Base-by-base conservation (phyloP, 2,113 vertebrate genomes). In the Brachypteracias leptosomus region DNA sequence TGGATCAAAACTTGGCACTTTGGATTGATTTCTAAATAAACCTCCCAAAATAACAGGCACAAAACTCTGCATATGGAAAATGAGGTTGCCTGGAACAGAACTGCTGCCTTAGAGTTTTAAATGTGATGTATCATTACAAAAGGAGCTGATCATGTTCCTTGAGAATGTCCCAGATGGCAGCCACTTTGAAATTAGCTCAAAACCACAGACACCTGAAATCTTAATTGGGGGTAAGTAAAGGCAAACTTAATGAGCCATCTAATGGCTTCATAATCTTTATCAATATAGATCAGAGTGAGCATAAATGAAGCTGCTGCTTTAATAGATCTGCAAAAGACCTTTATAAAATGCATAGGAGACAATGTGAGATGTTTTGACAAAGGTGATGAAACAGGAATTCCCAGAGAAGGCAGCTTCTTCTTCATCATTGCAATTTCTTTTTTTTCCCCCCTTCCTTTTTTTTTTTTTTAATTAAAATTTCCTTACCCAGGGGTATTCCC, bases 361-460 rank as follows among this genome's bases (percentile, higher is more conserved):
- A 49, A 68, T 72, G 90, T 95, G 96, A 94, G 92, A 89, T 96
- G 96, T 96, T 97, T 95, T 94, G 92, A 96, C 96, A 96, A 95
- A 97, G 93, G 92, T 96, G 93, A 94, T 71, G 83, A 90, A 97
- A 89, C 49, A 89, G 90, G 83, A 94, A 96, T 95, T 96, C 96
- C 93, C 90, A 75, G 79, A 90, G 95, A 94, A 93, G 85, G 61
- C 72, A 93, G 83, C 75, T 93, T 10, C 76, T 89, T 0, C 89
- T 91, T 44, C 67, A 0, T 95, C 75, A 83, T 63, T 88, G 71
- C 85, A 17, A 92, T 92, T 83, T 88, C 42, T 74, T 66, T 57
- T 59, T 65, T 59, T 49, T 15, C 33, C 49, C n/a, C 6, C 29
- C 8, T 10, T 25, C 7, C 13, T 29, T 3, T 57, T 29, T 29